These are phyloP conservation scores for Sinocyclocheilus maitianheensis DNA, from an alignment of 2,113 vertebrate species.

Conservation along the genomic window DNA sequence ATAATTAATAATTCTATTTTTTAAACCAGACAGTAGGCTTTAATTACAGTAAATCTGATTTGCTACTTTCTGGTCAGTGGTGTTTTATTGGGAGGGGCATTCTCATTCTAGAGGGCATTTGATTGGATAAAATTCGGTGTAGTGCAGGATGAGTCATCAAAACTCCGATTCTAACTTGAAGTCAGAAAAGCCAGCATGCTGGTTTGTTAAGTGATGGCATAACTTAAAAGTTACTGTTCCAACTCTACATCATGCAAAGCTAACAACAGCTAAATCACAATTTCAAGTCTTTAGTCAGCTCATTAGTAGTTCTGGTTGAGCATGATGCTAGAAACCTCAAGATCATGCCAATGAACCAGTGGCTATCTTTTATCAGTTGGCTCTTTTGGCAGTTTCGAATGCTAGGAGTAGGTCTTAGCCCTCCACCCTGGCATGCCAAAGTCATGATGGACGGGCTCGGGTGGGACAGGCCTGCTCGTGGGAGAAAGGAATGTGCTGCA, in stretches of 20 bases:
- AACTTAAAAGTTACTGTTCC: neutral
- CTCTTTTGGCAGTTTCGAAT: neutral
- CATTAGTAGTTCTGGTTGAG: neutral
- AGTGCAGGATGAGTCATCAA: neutral
- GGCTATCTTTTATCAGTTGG: neutral
- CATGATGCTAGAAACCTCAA: neutral
- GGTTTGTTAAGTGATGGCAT: neutral
- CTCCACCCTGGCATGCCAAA: slow-evolving; percentile 29
- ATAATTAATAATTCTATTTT: neutral
- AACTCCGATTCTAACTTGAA: neutral
- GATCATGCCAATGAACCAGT: neutral
- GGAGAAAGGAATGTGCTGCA: slow-evolving; percentile 60
- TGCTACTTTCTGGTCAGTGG: neutral
- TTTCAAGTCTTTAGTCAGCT: neutral
- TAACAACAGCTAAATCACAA: neutral
- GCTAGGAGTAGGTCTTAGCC: neutral
- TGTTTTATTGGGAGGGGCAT: neutral
- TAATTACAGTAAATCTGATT: neutral
- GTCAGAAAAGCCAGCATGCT: neutral
- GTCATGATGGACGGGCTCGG: slow-evolving; percentile 38
- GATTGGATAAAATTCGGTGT: neutral
- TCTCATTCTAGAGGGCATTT: neutral
- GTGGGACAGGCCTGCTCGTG: slow-evolving; percentile 45
- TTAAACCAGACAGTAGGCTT: neutral
- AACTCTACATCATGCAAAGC: neutral